Evolutionary conservation across 2,113 vertebrate genomes (phyloP), one percentile per base, ranked within the genome.

Genomic region (Ursus arctos): DNA sequence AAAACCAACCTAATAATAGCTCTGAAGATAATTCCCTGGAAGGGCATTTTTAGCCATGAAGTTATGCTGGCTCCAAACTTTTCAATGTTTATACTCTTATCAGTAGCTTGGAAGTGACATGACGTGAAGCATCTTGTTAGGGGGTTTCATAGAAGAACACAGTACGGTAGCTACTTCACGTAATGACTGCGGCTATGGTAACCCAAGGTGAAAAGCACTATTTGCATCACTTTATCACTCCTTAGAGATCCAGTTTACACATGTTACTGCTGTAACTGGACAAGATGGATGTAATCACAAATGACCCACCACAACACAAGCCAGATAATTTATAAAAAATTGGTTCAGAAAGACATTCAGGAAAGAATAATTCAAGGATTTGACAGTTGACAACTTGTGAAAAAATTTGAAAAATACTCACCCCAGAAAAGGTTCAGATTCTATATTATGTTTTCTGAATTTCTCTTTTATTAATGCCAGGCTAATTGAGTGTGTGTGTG

Each of bases 171-270:
- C 85, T n/a, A n/a, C 81, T 93, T 88, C 96, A 97, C 97, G 61
- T 57, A 98, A 96, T 83, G 95, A 53, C 33, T 79, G 96, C 96
- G 97, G 79, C 96, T 98, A 86, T 94, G 51, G 98, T 65, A 98
- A 98, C 95, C 55, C 88, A 96, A 98, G 98, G 94, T 96, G 95
- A 98, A 98, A 98, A 94, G 87, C 33, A 33, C 97, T 82, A 97
- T 98, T 98, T 98, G 95, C 98, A 98, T 98, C 94, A 51, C 63
- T 96, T 98, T 98, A 96, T 98, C 98, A 97, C 93, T 88, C 86
- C 82, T 98, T 67, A 83, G 92, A 98, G 98, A 98, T 88, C 84
- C 94, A 98, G 98, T 98, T 98, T 98, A 95, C 80, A 96, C 88
- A 87, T 11, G 15, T 97, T 98, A 97, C 90, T 95, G 49, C 91